Percentiles rank a stretch among this genome's conserved stretches.
phyloP scores from a whole-genome alignment of 2,888 invertebrate species.

The Merodon equestris region DNA sequence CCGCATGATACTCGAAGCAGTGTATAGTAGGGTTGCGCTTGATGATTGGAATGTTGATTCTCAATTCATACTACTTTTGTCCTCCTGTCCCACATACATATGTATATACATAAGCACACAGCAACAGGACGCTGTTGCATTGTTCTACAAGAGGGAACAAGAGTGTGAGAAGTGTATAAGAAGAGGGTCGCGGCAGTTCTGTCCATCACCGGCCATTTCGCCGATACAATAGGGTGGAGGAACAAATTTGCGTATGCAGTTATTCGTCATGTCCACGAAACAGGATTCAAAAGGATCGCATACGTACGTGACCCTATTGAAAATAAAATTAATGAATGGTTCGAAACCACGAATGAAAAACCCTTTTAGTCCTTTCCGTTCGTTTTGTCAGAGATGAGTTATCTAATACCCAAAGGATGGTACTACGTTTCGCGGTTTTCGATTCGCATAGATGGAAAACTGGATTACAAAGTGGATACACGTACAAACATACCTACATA shows the following conservation, averaged over 20 bases:
- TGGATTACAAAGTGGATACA: slow-evolving; percentile 41
- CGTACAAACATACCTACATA: no score
- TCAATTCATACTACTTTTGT: slow-evolving; percentile 44
- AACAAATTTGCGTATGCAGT: slow-evolving; percentile 37
- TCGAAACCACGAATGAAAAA: slow-evolving; percentile 45
- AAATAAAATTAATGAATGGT: slow-evolving; percentile 59
- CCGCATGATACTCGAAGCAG: no score
- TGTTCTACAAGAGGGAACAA: no score
- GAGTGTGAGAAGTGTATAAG: not conserved
- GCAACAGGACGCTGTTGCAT: slow-evolving; percentile 35
- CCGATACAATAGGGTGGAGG: slow-evolving; percentile 14
- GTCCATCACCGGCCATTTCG: slow-evolving; percentile 39
- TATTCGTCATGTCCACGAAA: slow-evolving; percentile 43
- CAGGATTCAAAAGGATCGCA: slow-evolving; percentile 49
- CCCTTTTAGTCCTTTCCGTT: slow-evolving; percentile 14
- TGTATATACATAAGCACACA: no score
- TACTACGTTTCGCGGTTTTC: not conserved
- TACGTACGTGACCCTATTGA: slow-evolving; percentile 47
- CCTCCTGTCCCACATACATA: slow-evolving; percentile 45
- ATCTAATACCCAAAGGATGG: slow-evolving; percentile 22
- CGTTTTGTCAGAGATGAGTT: slow-evolving; percentile 1
- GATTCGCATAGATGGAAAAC: slow-evolving; percentile 11
- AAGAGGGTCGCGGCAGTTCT: slow-evolving; percentile 33
- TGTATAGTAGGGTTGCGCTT: slow-evolving; percentile 13
- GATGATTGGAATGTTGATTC: slow-evolving; percentile 59